phyloP scores from a whole-genome alignment of 1,140 invertebrate species.

The Agrilus planipennis region DNA sequence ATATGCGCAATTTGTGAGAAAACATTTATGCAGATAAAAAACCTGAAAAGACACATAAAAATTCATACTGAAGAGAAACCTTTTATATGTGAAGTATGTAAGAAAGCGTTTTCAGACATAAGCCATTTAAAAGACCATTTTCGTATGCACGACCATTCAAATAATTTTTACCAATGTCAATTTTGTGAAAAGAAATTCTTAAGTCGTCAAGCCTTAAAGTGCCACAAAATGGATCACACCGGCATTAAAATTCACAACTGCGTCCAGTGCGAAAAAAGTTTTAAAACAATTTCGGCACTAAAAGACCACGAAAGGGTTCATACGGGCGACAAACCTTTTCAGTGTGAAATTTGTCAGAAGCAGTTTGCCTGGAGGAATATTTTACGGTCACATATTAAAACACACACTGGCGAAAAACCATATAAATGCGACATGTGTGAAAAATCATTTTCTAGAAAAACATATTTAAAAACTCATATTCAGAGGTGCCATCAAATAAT shows the following conservation, averaged over 20 bases:
- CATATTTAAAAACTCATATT: constrained; percentile 36
- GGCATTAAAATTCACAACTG: constrained; percentile 35
- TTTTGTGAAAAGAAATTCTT: constrained; percentile 4
- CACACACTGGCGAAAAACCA: constrained; percentile 33
- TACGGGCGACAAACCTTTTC: constrained; percentile 31
- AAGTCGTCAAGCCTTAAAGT: constrained; percentile 30
- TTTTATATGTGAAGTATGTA: constrained; percentile 51
- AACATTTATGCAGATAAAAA: constrained; percentile 55
- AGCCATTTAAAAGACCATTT: constrained; percentile 19
- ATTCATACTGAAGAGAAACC: constrained; percentile 50
- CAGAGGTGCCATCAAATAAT: constrained; percentile 4
- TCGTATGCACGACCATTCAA: constrained; percentile 18
- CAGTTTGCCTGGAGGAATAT: constrained; percentile 33
- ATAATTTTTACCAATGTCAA: constrained; percentile 14
- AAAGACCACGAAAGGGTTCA: constrained; percentile 35
- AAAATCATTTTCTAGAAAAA: constrained; percentile 36
- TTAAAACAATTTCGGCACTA: constrained; percentile 34
- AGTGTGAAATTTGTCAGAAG: constrained; percentile 35
- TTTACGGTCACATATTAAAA: constrained; percentile 36
- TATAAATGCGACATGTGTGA: constrained; percentile 37
- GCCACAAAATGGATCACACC: constrained; percentile 32
- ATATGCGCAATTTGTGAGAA: constrained; percentile 61
- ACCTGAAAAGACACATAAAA: constrained; percentile 52
- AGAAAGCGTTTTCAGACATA: constrained; percentile 47
- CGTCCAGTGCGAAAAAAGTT: constrained; percentile 30